Percentiles rank a stretch among this genome's conserved stretches.
These are phyloP conservation scores for Polyergus mexicanus DNA, from an alignment of 1,140 invertebrate species.

Conservation along the genomic window DNA sequence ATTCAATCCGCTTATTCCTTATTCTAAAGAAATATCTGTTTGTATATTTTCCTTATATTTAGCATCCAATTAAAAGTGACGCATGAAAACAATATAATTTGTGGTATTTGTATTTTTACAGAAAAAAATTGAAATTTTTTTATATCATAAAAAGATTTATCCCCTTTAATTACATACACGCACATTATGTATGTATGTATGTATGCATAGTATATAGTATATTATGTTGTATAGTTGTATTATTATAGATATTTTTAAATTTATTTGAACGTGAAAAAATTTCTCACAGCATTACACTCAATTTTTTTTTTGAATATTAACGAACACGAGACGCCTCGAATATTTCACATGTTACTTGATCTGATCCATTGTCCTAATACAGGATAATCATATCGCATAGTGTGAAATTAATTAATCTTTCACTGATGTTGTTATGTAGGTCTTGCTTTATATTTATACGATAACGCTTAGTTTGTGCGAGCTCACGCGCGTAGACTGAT, in stretches of 20 bases:
- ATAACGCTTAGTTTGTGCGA: background rate
- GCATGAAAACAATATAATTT: background rate
- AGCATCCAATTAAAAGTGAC: background rate
- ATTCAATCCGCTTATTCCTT: background rate
- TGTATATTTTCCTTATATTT: background rate
- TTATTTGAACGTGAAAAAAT: background rate
- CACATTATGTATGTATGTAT: background rate
- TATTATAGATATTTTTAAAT: background rate
- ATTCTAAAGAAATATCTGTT: slow-evolving; percentile 5
- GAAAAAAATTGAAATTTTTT: background rate
- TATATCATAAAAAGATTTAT: background rate
- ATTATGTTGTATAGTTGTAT: background rate
- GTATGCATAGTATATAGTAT: too few relatives aligned
- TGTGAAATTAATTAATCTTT: slow-evolving; percentile 19
- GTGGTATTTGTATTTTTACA: background rate
- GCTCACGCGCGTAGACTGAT: background rate
- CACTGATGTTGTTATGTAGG: background rate
- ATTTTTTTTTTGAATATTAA: slow-evolving; percentile 17
- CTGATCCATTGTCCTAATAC: background rate
- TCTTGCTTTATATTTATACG: background rate
- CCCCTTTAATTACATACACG: slow-evolving; percentile 1
- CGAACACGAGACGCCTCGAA: background rate
- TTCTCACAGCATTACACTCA: background rate
- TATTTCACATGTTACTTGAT: background rate
- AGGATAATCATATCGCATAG: background rate